Evolutionary conservation across 64 coral and sea anemone species (phyloP), one percentile per base, ranked within the genome.

Genomic region (Porites australiensis): DNA sequence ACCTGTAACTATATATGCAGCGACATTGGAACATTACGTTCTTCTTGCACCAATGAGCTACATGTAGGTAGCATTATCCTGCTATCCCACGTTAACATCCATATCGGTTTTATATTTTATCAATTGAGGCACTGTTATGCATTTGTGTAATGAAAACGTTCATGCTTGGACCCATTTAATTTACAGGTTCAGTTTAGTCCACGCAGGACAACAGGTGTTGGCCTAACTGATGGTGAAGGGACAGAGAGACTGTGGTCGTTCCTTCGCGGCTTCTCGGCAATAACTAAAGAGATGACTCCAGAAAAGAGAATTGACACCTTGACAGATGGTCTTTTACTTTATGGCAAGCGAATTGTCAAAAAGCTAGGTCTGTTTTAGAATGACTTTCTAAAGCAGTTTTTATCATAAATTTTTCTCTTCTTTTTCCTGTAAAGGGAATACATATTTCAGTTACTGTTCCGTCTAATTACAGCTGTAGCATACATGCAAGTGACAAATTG

Each of bases 201-300:
- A 51, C 73, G 78, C 16, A 79, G 92, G 37, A 75, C 58, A 18
- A 47, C 6, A 75, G 92, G 92, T 51, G 55, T 94, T 37, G 92
- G 86, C 0, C 74, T 94, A 15, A 83, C 92, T 54, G 92, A 93
- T 88, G 92, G 92, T 43, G 92, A 93, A 50, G 85, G 85, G 5
- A 77, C 79, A 2, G 92, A 94, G 80, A 77, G 92, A 76, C 83
- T 94, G 7, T 94, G 92, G 92, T 82, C 92, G 15, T 89, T 82
- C 52, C 57, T 94, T 0, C 23, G 77, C 13, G 68, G 79, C 5
- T 94, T 83, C 70, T 88, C 86, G 6, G 18, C 23, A 52, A 82
- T 74, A 44, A 94, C 92, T 58, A 94, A 94, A 50, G 86, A 94
- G 44, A 94, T 93, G 83, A 37, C 49, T 21, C 44, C 91, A 44